phyloP scores from a whole-genome alignment of 2,888 invertebrate genomes.

The Tiliacea citrago region DNA sequence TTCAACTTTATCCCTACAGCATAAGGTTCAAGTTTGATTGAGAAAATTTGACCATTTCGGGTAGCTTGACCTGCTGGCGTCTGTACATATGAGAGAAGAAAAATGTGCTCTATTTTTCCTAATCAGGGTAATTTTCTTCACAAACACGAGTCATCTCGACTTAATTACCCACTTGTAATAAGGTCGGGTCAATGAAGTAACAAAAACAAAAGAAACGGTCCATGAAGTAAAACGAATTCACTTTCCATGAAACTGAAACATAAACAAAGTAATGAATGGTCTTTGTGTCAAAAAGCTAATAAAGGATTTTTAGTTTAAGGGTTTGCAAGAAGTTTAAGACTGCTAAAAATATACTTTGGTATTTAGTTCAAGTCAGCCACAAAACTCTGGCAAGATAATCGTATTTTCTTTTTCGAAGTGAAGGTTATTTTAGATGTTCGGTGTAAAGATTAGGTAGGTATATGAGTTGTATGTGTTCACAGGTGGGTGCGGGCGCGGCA shows the following conservation, averaged over 20 bases:
- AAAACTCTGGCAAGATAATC: neutral
- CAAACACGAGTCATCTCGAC: conserved; percentile 19
- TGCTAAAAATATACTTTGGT: neutral
- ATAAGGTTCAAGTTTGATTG: too few relatives aligned
- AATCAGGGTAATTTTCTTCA: conserved; percentile 29
- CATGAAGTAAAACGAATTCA: conserved; percentile 14
- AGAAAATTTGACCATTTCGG: too few relatives aligned
- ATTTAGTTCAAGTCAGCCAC: neutral
- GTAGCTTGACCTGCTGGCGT: too few relatives aligned
- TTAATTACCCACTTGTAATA: conserved; percentile 26
- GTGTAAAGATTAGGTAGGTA: neutral
- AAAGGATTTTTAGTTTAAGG: neutral
- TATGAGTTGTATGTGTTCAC: neutral
- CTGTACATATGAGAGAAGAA: neutral
- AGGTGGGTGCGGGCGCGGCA: conserved; percentile 83
- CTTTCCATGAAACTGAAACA: conserved; percentile 3
- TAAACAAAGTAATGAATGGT: conserved; percentile 5
- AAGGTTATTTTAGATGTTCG: neutral
- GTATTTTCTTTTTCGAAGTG: neutral
- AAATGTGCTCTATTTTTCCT: conserved; percentile 18
- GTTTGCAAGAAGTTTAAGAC: neutral
- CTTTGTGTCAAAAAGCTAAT: neutral
- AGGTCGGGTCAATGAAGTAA: conserved; percentile 2
- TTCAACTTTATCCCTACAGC: too few relatives aligned
- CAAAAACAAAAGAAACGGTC: conserved; percentile 1